phyloP scores from a whole-genome alignment of 2,797 vertebrate genomes.

The Schizopygopsis pylzovi region DNA sequence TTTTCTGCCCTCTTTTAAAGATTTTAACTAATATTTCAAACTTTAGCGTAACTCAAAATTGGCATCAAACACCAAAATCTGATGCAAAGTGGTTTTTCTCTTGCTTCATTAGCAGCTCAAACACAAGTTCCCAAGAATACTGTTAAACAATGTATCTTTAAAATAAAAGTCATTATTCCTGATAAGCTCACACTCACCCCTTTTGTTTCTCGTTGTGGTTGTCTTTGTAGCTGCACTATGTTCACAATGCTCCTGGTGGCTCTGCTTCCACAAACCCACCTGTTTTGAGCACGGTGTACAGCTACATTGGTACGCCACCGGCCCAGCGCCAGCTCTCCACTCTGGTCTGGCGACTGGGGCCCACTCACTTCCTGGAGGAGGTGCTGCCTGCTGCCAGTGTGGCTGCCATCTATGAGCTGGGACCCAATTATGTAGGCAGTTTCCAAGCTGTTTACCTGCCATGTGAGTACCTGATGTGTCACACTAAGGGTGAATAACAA shows the following conservation, averaged over 20 bases:
- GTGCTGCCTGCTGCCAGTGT: constrained; percentile 88
- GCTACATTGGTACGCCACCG: constrained; percentile 90
- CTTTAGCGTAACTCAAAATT: not conserved
- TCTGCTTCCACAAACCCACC: constrained; percentile 93
- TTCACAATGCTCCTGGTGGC: constrained; percentile 91
- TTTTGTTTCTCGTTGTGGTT: not conserved
- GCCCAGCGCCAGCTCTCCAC: constrained; percentile 92
- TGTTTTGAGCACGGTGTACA: constrained; percentile 91
- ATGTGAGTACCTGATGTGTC: constrained; percentile 78
- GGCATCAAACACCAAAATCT: not conserved
- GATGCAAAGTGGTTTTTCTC: not conserved
- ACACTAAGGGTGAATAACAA: constrained; percentile 21
- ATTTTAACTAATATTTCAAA: not conserved
- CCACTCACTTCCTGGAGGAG: constrained; percentile 95
- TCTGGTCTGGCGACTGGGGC: constrained; percentile 94
- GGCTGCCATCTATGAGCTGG: constrained; percentile 90
- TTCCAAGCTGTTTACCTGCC: constrained; percentile 93
- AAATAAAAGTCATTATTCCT: not conserved
- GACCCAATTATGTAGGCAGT: constrained; percentile 92
- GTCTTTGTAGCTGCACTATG: constrained; percentile 88
- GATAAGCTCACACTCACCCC: not conserved
- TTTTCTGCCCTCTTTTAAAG: not conserved
- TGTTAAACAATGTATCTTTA: not conserved
- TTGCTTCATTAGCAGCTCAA: not conserved
- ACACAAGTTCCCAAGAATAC: not conserved